Base-by-base conservation (phyloP, 2,797 vertebrate species). In the Liparis tanakae region DNA sequence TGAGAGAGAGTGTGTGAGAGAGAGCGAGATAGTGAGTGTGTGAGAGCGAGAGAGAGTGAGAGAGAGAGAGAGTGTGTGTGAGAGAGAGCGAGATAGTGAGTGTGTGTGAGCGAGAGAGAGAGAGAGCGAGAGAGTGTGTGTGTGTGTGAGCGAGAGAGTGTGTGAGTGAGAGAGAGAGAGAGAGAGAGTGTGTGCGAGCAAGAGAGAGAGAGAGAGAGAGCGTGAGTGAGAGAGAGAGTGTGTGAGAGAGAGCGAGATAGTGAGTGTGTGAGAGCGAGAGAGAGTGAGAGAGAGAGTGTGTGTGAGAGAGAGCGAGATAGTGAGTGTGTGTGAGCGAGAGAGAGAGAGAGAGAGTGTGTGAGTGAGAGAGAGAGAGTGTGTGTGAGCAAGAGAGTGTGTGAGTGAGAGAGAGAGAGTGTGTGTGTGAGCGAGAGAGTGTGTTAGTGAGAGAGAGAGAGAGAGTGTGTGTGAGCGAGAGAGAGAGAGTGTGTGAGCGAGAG, bases 11-110 rank as follows among this genome's bases (percentile, higher is more conserved):
- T 6, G 44, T 6, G 44, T 7, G 44, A 67, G 81, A 57, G 78
- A 70, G 82, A 77, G 64, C n/a, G n/a, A n/a, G n/a, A n/a, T n/a
- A n/a, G n/a, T n/a, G n/a, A n/a, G n/a, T n/a, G n/a, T n/a, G n/a
- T n/a, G n/a, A n/a, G n/a, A n/a, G n/a, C n/a, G 39, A 39, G 39
- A 39, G 39, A 39, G 39, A 2, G 39, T 7, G 44, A 6, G 46
- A 15, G 50, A 51, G 67, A 68, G 81, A 56, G 78, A 71, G 83
- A 78, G n/a, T n/a, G n/a, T n/a, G n/a, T n/a, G 39, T 12, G 39
- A 39, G 39, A 39, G 39, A 2, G 39, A 6, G n/a, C n/a, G n/a
- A n/a, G n/a, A n/a, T n/a, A n/a, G n/a, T n/a, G n/a, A n/a, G n/a
- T n/a, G n/a, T n/a, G n/a, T n/a, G n/a, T n/a, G n/a, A n/a, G n/a